Percentiles rank a stretch among this genome's conserved stretches.
Evolutionary conservation across 2,888 invertebrate genomes (phyloP).

Genomic region (Torymus aiolomorphi): DNA sequence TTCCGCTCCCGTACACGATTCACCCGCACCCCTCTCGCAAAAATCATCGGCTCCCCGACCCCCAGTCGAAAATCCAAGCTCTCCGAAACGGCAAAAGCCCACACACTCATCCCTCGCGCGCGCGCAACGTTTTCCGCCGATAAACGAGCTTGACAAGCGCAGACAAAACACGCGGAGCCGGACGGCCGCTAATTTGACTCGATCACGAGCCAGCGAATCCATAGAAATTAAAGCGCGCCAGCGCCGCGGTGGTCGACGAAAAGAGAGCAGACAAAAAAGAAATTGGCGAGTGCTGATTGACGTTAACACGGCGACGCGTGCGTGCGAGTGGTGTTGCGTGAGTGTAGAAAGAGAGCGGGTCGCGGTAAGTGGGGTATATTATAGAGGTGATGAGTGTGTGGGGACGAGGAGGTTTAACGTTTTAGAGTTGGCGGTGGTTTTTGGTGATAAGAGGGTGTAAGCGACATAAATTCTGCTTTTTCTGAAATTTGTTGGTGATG

Average conservation of each 20-base stretch:
- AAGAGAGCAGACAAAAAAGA: conserved; percentile 4
- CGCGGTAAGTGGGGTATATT: background rate
- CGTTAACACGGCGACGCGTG: conserved; percentile 56
- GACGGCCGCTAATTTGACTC: conserved; percentile 58
- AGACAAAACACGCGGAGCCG: conserved; percentile 43
- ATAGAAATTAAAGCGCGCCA: conserved; percentile 54
- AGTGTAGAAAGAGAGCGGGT: background rate
- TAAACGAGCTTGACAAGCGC: conserved; percentile 55
- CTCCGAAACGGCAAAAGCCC: too few species aligned
- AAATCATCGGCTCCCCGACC: too few species aligned
- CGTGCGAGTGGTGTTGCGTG: conserved; percentile 32
- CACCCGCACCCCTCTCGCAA: too few species aligned
- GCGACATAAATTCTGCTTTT: too few species aligned
- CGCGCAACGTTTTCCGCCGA: background rate
- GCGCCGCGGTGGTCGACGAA: conserved; percentile 35
- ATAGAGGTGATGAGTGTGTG: too few species aligned
- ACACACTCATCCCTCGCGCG: too few species aligned
- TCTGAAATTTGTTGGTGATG: too few species aligned
- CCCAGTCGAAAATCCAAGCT: too few species aligned
- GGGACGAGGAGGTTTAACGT: too few species aligned
- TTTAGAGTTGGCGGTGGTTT: too few species aligned
- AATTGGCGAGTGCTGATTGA: conserved; percentile 54
- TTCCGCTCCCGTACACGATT: too few species aligned
- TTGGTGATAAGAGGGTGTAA: too few species aligned
- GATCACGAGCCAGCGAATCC: conserved; percentile 61